Evolutionary conservation across 2,888 invertebrate genomes (phyloP).

Genomic region (Drosophila rubida): DNA sequence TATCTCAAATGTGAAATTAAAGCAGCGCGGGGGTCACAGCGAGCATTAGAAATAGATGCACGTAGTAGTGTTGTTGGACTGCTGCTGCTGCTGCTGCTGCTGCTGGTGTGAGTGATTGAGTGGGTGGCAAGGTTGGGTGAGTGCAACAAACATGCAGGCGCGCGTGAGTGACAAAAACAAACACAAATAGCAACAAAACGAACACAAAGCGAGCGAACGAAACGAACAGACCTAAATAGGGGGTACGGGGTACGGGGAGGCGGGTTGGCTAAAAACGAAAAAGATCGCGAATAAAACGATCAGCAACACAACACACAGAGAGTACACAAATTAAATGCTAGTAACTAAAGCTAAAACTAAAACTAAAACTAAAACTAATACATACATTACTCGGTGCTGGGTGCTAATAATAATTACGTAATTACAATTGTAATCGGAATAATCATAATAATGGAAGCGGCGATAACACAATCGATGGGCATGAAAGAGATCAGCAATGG

Average conservation of each 20-base stretch:
- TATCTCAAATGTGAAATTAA: constrained; percentile 18
- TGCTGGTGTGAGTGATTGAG: constrained; percentile 14
- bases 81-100: constrained; percentile 11
- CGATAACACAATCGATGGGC: neutral
- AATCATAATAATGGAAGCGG: neutral
- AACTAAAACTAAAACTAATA: constrained; percentile 21
- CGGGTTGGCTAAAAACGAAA: no score
- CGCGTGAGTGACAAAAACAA: constrained; percentile 2
- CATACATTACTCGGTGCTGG: neutral
- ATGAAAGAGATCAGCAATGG: constrained; percentile 4
- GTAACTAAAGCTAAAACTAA: constrained; percentile 13
- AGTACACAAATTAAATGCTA: constrained; percentile 3
- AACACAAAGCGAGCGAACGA: neutral
- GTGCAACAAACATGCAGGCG: constrained; percentile 6
- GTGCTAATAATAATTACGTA: neutral
- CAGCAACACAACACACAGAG: constrained; percentile 7
- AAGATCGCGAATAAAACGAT: constrained; percentile 2
- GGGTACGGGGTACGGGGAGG: no score
- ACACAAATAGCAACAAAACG: neutral
- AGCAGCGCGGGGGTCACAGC: constrained; percentile 55
- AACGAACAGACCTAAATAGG: constrained; percentile 5
- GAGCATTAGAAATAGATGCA: constrained; percentile 49
- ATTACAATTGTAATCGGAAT: neutral
- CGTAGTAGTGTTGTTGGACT: constrained; percentile 10
- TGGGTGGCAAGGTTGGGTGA: neutral